Evolutionary conservation across 2,113 vertebrate genomes (phyloP).

Genomic region (Mobula hypostoma): DNA sequence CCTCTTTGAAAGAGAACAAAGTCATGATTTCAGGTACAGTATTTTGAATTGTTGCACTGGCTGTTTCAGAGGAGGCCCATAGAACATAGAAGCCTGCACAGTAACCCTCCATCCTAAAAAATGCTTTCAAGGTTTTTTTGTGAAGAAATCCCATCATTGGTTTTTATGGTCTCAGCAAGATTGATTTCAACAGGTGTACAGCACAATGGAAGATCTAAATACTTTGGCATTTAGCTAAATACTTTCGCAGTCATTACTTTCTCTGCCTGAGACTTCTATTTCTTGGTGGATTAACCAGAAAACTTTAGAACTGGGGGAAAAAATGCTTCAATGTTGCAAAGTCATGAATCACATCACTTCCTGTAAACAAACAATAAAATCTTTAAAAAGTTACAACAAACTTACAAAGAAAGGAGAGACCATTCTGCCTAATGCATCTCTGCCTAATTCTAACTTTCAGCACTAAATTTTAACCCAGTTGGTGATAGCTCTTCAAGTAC

Average conservation of each 20-base stretch:
- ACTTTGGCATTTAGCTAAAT: constrained; percentile 18
- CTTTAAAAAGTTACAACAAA: background rate
- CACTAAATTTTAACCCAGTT: no score
- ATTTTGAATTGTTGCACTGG: background rate
- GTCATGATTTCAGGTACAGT: constrained; percentile 31
- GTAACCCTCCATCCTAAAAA: constrained; percentile 1
- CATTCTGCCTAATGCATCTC: background rate
- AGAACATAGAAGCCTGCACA: background rate
- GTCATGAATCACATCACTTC: background rate
- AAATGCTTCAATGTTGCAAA: background rate
- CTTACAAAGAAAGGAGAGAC: background rate
- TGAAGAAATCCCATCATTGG: constrained; percentile 39
- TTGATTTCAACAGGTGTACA: constrained; percentile 41
- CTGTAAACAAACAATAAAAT: background rate
- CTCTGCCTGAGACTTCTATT: background rate
- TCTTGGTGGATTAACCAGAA: background rate
- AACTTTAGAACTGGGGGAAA: background rate
- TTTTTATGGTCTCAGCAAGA: constrained; percentile 39
- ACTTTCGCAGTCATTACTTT: constrained; percentile 22
- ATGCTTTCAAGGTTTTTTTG: background rate
- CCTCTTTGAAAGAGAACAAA: constrained; percentile 41
- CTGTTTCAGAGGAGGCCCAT: background rate
- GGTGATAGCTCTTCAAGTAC: no score
- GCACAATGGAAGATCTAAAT: background rate
- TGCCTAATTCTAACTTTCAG: no score